Base-by-base conservation (phyloP, 2,888 invertebrate genomes). In the Myopa tessellatipennis region DNA sequence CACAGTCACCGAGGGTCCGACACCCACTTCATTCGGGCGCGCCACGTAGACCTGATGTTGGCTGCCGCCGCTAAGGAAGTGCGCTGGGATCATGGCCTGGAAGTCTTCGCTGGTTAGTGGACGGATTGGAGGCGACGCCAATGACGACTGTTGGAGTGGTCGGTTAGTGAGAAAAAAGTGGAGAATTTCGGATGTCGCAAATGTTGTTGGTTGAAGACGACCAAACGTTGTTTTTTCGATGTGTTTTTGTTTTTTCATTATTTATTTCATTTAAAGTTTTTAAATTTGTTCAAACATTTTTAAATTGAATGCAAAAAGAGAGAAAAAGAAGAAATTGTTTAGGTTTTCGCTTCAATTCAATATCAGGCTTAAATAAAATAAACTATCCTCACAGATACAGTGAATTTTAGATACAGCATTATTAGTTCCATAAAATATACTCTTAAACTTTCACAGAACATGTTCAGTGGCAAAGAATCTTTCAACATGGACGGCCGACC, bases 51-150 rank as follows among this genome's bases (percentile, higher is more conserved):
- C 88, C 84, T 89, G 89, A 84, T 87, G 88, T 93, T 94, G 90
- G 95, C 95, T 85, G 94, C 96, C 88, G 95, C 95, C 85, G 94
- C 94, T 91, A 82, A 95, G 93, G 93, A 96, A 96, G 91, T 95
- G 96, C 88, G 95, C 94, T 86, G 96, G 96, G 87, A 96, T 96
- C 96, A 96, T 95, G 91, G 96, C 95, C 93, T 96, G 95, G 92
- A 96, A 96, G 91, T 96, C 96, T 92, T 95, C 96, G 92, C 94
- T 96, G 91, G 96, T 96, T 91, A 96, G 93, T 90, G 96, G 95
- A 91, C 94, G 93, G 90, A 94, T 92, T 80, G 87, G 86, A 82
- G 88, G 83, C 79, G 85, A 69, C 7, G 75, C 45, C 60, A 60
- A 75, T 14, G 69, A 60, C 40, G 61, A 61, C 69, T 69, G 60